Percentiles rank a stretch among this genome's conserved stretches.
phyloP scores from a whole-genome alignment of 2,113 vertebrate species.

The Pseudorasbora parva region DNA sequence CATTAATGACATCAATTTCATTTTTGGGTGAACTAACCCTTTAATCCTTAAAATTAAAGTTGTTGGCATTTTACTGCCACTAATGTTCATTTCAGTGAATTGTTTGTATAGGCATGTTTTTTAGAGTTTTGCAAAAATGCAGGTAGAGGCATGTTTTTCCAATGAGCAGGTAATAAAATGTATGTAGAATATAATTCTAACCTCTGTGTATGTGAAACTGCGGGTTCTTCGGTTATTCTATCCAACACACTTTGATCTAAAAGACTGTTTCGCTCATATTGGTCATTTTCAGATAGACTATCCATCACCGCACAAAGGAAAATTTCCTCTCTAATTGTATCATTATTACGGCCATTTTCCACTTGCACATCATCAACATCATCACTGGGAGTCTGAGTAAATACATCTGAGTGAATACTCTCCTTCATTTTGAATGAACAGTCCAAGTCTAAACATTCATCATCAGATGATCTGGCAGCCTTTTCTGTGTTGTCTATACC shows the following conservation, averaged over 20 bases:
- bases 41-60: too few relatives aligned
- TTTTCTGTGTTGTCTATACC: background rate
- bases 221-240: background rate
- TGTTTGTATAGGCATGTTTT: background rate
- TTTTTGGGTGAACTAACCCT: too few relatives aligned
- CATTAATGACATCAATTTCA: too few relatives aligned
- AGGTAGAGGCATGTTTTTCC: background rate
- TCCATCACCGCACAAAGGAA: background rate
- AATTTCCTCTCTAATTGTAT: background rate
- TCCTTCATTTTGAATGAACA: background rate
- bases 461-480: background rate
- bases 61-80: too few relatives aligned
- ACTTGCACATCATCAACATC: background rate
- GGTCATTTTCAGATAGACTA: background rate
- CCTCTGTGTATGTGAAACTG: background rate
- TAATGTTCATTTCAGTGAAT: too few relatives aligned
- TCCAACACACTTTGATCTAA: background rate
- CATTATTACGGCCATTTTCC: background rate
- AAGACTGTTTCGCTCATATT: background rate
- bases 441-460: background rate
- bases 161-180: constrained; percentile 24
- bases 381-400: background rate
- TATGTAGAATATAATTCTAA: constrained; percentile 35
- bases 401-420: background rate
- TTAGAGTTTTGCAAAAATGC: background rate